Conservation (phyloP, 2,888 invertebrate species). For the Mesochorus sp. region DNA sequence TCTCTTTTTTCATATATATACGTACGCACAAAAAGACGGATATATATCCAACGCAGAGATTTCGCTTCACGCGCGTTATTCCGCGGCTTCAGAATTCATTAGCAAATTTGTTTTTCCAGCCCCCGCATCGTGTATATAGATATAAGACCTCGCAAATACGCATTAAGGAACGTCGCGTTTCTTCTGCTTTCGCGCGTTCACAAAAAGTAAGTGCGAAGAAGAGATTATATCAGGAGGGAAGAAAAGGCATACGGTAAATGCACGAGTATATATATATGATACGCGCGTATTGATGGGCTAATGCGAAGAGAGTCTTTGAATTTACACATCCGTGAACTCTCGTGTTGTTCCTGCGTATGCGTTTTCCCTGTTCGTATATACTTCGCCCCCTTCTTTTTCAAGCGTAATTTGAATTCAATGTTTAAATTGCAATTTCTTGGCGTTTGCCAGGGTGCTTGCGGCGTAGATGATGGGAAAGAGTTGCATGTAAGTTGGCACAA, state of each 20-base stretch:
- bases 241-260: neutral
- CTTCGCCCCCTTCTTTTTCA: conserved; percentile 7
- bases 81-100: conserved; percentile 67
- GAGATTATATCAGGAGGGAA: neutral
- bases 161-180: too few relatives aligned
- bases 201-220: neutral
- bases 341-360: neutral
- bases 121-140: neutral
- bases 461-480: conserved; percentile 20
- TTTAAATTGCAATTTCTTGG: conserved; percentile 72
- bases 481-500: conserved; percentile 29
- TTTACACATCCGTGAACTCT: conserved; percentile 18
- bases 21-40: neutral
- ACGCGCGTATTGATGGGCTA: neutral
- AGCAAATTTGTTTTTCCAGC: conserved; percentile 64
- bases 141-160: neutral
- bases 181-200: neutral
- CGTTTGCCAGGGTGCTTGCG: conserved; percentile 15
- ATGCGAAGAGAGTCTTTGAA: neutral
- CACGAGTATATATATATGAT: neutral
- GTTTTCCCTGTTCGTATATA: conserved; percentile 12
- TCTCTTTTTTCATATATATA: conserved; percentile 17
- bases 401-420: conserved; percentile 71
- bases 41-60: conserved; percentile 39
- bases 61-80: conserved; percentile 63